These are phyloP conservation scores for Drosophila incognita DNA, from an alignment of 2,888 invertebrate species.

Conservation along the genomic window DNA sequence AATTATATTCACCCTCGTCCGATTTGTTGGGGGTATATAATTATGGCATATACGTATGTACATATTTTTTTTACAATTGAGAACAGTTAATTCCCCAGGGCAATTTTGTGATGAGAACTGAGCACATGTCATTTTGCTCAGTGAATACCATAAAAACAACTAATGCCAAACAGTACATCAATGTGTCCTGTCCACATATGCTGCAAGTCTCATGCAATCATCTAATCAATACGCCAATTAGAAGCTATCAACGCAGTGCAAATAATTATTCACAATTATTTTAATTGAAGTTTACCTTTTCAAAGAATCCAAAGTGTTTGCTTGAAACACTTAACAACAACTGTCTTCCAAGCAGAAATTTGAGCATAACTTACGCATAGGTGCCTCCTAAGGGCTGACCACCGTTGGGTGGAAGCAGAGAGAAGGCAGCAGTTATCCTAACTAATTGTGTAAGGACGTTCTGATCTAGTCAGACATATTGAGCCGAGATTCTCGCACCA, in stretches of 20 bases:
- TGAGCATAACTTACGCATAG: neutral
- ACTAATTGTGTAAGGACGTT: neutral
- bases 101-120: neutral
- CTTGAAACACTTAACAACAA: too few species aligned
- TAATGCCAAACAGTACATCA: neutral
- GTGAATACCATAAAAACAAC: too few species aligned
- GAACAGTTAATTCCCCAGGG: neutral
- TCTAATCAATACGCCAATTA: too few species aligned
- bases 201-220: neutral
- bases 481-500: too few species aligned
- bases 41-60: neutral
- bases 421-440: neutral
- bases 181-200: neutral
- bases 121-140: neutral
- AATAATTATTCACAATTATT: neutral
- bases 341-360: neutral
- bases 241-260: too few species aligned
- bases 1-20: slow-evolving; percentile 22
- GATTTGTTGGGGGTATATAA: neutral
- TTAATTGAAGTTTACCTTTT: neutral
- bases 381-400: neutral
- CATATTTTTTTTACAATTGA: neutral
- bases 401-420: too few species aligned
- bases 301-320: neutral
- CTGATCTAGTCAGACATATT: too few species aligned